These are phyloP conservation scores for Hyalella azteca DNA, from an alignment of 2,888 invertebrate species.

Conservation along the genomic window DNA sequence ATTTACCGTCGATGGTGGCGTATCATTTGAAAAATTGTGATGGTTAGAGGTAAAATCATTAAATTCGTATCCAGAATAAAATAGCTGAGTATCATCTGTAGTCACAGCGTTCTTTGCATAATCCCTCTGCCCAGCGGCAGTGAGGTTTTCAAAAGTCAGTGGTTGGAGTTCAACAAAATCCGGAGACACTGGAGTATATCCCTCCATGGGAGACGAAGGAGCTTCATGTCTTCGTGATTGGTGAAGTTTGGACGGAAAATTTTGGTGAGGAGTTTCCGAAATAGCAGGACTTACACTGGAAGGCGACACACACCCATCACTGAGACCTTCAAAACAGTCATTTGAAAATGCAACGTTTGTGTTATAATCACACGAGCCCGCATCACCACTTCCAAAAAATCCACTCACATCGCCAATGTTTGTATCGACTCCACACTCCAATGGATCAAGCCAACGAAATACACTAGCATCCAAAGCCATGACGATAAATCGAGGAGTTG, in stretches of 20 bases:
- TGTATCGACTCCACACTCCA: slow-evolving; percentile 9
- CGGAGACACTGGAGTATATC: slow-evolving; percentile 12
- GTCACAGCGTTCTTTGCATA: neutral
- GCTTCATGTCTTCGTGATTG: neutral
- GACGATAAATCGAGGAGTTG: neutral
- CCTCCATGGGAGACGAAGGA: neutral
- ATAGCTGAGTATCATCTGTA: neutral
- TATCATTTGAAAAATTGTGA: no score
- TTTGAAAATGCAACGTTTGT: neutral
- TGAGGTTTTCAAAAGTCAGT: slow-evolving; percentile 7
- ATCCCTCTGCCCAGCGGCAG: neutral
- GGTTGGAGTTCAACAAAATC: slow-evolving; percentile 38
- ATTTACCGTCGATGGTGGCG: neutral
- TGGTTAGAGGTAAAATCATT: no score
- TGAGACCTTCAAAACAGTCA: slow-evolving; percentile 25
- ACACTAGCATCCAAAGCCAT: slow-evolving; percentile 49
- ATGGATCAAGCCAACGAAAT: slow-evolving; percentile 43
- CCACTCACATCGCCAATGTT: slow-evolving; percentile 18
- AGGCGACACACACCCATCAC: slow-evolving; percentile 2
- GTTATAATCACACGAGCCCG: neutral
- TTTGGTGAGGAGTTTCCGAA: neutral
- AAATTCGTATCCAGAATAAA: neutral
- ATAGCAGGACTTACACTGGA: neutral
- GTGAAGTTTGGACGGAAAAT: neutral
- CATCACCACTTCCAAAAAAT: neutral